Base-by-base conservation (phyloP, 2,888 invertebrate genomes). In the Acronicta psi region DNA sequence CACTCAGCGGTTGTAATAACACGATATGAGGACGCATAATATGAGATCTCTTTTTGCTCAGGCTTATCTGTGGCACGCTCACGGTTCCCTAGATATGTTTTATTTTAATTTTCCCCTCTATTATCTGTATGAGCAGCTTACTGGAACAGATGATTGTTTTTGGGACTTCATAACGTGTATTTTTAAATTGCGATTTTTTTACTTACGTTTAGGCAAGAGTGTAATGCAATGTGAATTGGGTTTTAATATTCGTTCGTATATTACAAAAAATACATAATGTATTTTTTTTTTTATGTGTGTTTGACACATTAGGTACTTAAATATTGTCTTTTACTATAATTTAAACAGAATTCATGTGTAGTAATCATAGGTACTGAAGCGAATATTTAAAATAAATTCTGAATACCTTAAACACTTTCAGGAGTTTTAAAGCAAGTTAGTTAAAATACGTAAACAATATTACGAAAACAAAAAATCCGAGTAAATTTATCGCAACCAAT, bases 11-110 rank as follows among this genome's bases (percentile, higher is more conserved):
- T 87, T 88, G 87, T 84, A 89, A 89, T 87, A 89, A 87, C 85
- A 89, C 75, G 89, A 88, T 88, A 89, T 83, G 84, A 75, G 81
- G 76, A 82, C 77, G 83, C 80, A 81, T 85, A 85, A 87, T 87
- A 85, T 81, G 80, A 81, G 82, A 84, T 83, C 83, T 84, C 86
- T 87, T 88, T 89, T 86, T 83, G 75, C 83, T 78, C 65, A 49
- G 69, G 80, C 76, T 83, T 78, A 84, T 83, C 77, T 75, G 67
- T 68, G 64, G 73, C n/a, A 47, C 73, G 65, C 72, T 52, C 69
- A 56, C 58, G 60, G 69, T 71, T 64, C 64, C 61, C 55, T 72
- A 72, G 71, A 67, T 66, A 73, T 73, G 75, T 85, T 81, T 85
- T 84, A 83, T 83, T 85, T 84, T 79, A 82, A 84, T 81, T 80